phyloP scores from a whole-genome alignment of 2,113 vertebrate genomes.

The Mionectes macconnelli region DNA sequence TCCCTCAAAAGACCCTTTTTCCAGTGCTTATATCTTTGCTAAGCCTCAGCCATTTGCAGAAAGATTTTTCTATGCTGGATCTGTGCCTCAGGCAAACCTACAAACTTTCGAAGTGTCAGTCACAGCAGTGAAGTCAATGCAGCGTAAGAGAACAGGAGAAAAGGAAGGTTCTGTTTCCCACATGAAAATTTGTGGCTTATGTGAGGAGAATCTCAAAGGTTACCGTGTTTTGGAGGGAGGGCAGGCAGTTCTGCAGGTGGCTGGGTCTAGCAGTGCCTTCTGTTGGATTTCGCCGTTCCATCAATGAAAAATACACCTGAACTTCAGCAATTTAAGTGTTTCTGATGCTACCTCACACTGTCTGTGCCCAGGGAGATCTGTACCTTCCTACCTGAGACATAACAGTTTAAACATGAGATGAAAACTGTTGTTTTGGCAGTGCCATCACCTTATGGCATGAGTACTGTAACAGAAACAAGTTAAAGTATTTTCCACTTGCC shows the following conservation, averaged over 20 bases:
- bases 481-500: background rate
- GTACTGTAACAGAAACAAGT: background rate
- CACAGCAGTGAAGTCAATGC: slow-evolving; percentile 41
- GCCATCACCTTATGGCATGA: background rate
- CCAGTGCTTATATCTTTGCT: background rate
- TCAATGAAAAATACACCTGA: background rate
- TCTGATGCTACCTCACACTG: background rate
- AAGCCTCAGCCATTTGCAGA: background rate
- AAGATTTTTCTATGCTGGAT: slow-evolving; percentile 5
- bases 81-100: slow-evolving; percentile 51
- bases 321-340: background rate
- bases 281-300: background rate
- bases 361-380: background rate
- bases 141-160: background rate
- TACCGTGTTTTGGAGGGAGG: background rate
- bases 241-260: background rate
- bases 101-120: slow-evolving; percentile 48
- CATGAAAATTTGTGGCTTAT: background rate
- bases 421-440: background rate
- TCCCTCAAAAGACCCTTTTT: background rate
- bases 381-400: background rate
- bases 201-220: background rate
- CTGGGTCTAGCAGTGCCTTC: background rate
- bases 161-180: background rate
- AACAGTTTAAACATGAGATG: background rate